Conservation (phyloP, 1,140 invertebrate species). For the Trinorchestia longiramus region DNA sequence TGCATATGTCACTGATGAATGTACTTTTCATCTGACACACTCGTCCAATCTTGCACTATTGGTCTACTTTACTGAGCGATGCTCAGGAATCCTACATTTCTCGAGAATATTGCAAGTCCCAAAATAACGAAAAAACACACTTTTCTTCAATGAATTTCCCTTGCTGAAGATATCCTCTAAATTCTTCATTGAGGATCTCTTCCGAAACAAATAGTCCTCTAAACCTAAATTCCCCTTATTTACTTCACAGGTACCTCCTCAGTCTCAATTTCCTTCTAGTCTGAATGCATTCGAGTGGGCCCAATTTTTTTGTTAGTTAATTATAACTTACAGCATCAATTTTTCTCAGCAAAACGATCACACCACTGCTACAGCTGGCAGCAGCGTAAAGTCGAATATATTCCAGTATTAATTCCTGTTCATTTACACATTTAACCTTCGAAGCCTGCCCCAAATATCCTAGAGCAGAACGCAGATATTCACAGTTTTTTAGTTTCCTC, state of each 20-base stretch:
- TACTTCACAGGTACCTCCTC: neutral
- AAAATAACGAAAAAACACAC: neutral
- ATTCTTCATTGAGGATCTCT: neutral
- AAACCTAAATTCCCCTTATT: neutral
- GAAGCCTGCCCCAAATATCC: neutral
- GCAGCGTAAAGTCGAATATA: neutral
- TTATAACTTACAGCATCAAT: neutral
- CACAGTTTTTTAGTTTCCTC: neutral
- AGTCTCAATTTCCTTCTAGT: neutral
- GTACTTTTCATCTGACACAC: too few species aligned
- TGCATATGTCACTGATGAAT: too few species aligned
- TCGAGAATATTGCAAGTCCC: too few species aligned
- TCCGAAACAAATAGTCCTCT: neutral
- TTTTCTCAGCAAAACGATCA: neutral
- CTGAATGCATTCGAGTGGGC: neutral
- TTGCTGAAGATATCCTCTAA: neutral
- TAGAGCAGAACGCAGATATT: neutral
- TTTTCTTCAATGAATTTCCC: neutral
- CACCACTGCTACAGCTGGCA: neutral
- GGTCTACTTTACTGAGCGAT: too few species aligned
- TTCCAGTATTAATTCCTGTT: neutral
- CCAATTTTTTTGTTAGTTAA: neutral
- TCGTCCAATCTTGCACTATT: too few species aligned
- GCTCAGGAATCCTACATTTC: too few species aligned
- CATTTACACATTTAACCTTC: neutral